Evolutionary conservation across 1,140 invertebrate genomes (phyloP).

Genomic region (Neotoxoptera formosana): DNA sequence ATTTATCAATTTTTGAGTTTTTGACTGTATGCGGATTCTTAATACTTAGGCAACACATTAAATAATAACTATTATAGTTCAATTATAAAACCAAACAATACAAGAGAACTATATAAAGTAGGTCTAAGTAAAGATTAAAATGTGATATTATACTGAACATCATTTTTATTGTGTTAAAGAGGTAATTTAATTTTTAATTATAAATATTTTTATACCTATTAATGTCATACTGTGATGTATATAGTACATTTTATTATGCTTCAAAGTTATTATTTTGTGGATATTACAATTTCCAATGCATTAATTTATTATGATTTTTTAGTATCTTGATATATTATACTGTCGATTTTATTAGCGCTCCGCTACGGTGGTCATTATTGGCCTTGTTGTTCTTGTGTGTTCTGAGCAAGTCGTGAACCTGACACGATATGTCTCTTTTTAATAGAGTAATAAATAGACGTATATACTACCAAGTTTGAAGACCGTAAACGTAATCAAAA

Average conservation of each 20-base stretch:
- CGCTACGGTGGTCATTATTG: conserved; percentile 8
- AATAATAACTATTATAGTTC: not conserved
- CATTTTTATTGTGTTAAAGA: not conserved
- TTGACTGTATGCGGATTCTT: not conserved
- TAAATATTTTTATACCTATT: not conserved
- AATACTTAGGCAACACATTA: not conserved
- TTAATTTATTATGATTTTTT: not conserved
- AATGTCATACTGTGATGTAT: not conserved
- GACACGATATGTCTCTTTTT: not conserved
- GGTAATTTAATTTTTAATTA: not conserved
- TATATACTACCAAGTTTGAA: conserved; percentile 18
- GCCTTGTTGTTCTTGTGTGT: conserved; percentile 48
- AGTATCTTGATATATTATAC: not conserved
- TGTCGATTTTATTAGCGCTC: conserved; percentile 27
- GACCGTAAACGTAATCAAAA: conserved; percentile 30
- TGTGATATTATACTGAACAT: not conserved
- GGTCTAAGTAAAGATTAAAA: not conserved
- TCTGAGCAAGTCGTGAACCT: not conserved
- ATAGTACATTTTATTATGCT: not conserved
- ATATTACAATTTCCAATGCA: not conserved
- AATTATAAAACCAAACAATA: not conserved
- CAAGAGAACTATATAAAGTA: not conserved
- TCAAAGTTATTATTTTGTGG: not conserved
- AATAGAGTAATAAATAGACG: conserved; percentile 53
- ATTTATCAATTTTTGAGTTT: not conserved